These are phyloP conservation scores for Rutpela maculata DNA, from an alignment of 2,888 invertebrate genomes.

Conservation along the genomic window DNA sequence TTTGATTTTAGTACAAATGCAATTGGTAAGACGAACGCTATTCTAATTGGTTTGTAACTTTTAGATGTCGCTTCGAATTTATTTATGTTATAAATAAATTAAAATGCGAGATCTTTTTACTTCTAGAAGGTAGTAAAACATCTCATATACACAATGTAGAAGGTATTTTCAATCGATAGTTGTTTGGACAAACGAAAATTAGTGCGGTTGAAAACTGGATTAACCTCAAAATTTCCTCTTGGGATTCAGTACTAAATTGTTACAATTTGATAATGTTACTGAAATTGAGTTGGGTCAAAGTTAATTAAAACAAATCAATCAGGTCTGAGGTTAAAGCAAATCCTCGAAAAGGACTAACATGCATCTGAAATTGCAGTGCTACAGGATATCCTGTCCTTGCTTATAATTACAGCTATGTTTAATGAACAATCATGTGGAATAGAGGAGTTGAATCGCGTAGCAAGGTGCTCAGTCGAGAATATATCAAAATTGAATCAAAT, in stretches of 20 bases:
- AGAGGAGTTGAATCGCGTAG: background rate
- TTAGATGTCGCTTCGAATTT: no score
- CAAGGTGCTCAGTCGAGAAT: conserved; percentile 23
- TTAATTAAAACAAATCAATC: conserved; percentile 60
- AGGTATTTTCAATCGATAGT: conserved; percentile 24
- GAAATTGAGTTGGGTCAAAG: conserved; percentile 41
- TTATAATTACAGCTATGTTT: background rate
- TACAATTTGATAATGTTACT: conserved; percentile 43
- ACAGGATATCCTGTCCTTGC: background rate
- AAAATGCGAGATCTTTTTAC: no score
- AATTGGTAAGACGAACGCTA: background rate
- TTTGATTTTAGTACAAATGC: background rate
- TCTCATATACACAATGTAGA: background rate
- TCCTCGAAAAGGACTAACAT: conserved; percentile 44
- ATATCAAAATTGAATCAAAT: conserved; percentile 15
- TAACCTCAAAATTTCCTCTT: conserved; percentile 40
- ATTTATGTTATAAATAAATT: no score
- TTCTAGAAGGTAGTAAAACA: no score
- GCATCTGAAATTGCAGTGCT: conserved; percentile 17
- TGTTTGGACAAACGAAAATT: conserved; percentile 41
- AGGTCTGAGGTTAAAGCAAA: conserved; percentile 44
- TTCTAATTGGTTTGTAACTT: conserved; percentile 6
- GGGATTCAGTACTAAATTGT: conserved; percentile 41
- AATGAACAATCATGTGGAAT: conserved; percentile 15
- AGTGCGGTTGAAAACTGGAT: conserved; percentile 37